phyloP scores from a whole-genome alignment of 2,888 invertebrate genomes.

The Drosophila macrospina region DNA sequence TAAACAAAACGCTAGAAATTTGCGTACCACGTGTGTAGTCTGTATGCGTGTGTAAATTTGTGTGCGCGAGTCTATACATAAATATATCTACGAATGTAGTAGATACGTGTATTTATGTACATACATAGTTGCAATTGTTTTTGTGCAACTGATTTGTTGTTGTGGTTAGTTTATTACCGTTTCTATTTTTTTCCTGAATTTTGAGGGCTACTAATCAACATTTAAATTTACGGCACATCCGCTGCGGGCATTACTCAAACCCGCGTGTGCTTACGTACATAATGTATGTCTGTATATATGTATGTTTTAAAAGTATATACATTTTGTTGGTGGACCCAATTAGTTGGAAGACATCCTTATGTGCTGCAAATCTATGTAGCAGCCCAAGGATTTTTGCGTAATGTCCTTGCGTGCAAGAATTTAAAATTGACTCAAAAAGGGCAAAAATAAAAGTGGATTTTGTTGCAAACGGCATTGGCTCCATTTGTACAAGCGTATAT shows the following conservation, averaged over 20 bases:
- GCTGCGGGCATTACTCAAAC: conserved; percentile 54
- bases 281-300: not conserved
- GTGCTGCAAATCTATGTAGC: not conserved
- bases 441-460: conserved; percentile 35
- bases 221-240: conserved; percentile 67
- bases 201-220: conserved; percentile 54
- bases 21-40: conserved; percentile 72
- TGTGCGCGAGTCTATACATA: conserved; percentile 10
- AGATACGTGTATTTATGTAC: conserved; percentile 4
- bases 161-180: conserved; percentile 41
- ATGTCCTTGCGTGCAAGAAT: conserved; percentile 46
- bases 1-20: conserved; percentile 70
- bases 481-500: conserved; percentile 1
- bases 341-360: conserved; percentile 4
- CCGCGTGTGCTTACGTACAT: conserved; percentile 31
- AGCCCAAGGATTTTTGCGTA: conserved; percentile 41
- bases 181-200: conserved; percentile 27
- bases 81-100: conserved; percentile 14
- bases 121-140: conserved; percentile 52
- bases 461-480: conserved; percentile 46
- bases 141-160: conserved; percentile 42
- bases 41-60: conserved; percentile 23
- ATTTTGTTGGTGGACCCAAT: conserved; percentile 21
- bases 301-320: conserved; percentile 10
- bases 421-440: conserved; percentile 30